Evolutionary conservation across 2,113 vertebrate genomes (phyloP).

Genomic region (Phasianus colchicus): DNA sequence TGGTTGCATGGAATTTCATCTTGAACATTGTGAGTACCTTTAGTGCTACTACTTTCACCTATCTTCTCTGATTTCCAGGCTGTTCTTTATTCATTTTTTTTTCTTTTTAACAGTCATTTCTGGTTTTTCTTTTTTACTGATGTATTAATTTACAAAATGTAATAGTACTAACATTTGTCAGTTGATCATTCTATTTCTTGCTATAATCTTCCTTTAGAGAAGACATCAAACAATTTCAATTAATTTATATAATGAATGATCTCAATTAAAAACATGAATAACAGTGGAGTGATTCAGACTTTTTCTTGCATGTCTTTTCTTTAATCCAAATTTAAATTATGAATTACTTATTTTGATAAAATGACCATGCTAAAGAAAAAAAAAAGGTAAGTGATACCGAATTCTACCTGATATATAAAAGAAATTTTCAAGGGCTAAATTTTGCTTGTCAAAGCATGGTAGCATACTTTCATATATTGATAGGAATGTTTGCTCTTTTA

Average conservation of each 20-base stretch:
- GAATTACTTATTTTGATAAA: background rate
- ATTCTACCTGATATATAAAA: background rate
- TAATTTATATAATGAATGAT: background rate
- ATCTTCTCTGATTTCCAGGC: background rate
- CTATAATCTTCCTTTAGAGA: background rate
- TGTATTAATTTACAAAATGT: background rate
- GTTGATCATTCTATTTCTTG: background rate
- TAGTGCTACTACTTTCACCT: background rate
- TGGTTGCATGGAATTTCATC: slow-evolving; percentile 2
- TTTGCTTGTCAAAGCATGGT: background rate
- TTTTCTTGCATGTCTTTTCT: background rate
- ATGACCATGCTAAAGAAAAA: background rate
- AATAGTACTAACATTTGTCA: background rate
- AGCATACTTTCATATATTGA: background rate
- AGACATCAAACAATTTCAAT: background rate
- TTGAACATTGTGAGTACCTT: background rate
- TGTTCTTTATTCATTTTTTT: background rate
- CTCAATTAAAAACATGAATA: background rate
- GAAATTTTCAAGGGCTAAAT: background rate
- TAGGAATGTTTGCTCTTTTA: background rate
- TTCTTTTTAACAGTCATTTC: background rate
- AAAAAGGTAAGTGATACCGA: background rate
- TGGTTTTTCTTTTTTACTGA: background rate
- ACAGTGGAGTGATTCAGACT: background rate
- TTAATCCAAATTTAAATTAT: background rate